phyloP scores from a whole-genome alignment of 2,888 invertebrate genomes.

The Ganaspis brasiliensis region DNA sequence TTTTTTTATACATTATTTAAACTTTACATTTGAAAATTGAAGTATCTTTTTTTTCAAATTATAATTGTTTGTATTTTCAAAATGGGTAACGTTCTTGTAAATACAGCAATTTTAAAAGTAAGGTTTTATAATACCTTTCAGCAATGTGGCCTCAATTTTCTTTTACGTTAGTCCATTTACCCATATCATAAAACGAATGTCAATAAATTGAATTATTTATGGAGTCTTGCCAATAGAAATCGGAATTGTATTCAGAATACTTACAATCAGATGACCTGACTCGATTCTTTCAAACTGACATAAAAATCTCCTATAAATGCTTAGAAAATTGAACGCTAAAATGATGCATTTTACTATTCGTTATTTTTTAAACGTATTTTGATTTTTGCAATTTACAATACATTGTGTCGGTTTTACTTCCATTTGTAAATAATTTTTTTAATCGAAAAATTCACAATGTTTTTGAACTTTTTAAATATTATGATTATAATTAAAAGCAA shows the following conservation, averaged over 20 bases:
- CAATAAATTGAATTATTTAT: slow-evolving; percentile 28
- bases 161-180: neutral
- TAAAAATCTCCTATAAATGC: neutral
- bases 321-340: neutral
- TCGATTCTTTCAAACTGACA: neutral
- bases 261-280: slow-evolving; percentile 10
- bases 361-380: too few relatives aligned
- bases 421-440: too few relatives aligned
- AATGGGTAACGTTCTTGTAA: too few relatives aligned
- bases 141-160: neutral
- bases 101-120: neutral
- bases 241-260: slow-evolving; percentile 21
- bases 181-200: slow-evolving; percentile 14
- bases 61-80: too few relatives aligned
- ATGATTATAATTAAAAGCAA: too few relatives aligned
- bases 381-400: too few relatives aligned
- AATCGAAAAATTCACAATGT: too few relatives aligned
- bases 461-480: too few relatives aligned
- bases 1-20: too few relatives aligned
- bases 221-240: slow-evolving; percentile 23
- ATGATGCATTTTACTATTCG: neutral
- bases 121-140: neutral
- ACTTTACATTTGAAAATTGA: too few relatives aligned
- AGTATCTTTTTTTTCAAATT: too few relatives aligned
- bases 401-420: too few relatives aligned